Conservation (phyloP, 2,797 vertebrate species). For the Paramormyrops hopkinsi region DNA sequence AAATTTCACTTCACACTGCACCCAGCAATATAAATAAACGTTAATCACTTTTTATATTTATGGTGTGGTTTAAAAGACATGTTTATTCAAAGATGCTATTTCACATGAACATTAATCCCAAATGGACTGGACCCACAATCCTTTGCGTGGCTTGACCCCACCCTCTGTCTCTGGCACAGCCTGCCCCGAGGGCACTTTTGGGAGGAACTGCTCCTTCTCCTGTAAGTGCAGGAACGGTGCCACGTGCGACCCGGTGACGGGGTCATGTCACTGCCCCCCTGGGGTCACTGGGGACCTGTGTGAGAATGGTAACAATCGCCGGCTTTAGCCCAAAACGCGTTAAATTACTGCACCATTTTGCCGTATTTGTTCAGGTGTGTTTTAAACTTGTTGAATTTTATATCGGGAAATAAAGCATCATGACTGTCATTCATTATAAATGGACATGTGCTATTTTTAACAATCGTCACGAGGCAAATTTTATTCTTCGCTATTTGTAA, state of each 20-base stretch:
- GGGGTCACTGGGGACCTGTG: conserved; percentile 65
- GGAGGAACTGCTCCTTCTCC: conserved; percentile 65
- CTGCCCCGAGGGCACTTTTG: conserved; percentile 64
- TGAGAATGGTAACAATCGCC: conserved; percentile 62
- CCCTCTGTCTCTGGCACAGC: conserved; percentile 46
- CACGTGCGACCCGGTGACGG: conserved; percentile 55
- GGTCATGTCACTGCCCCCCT: conserved; percentile 67
- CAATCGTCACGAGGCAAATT: neutral
- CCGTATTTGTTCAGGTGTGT: neutral
- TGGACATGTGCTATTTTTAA: neutral
- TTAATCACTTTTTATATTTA: neutral
- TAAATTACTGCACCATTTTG: neutral
- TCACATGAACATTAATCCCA: neutral
- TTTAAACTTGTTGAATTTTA: neutral
- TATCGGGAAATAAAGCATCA: neutral
- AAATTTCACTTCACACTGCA: neutral
- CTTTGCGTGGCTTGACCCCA: neutral
- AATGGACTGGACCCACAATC: neutral
- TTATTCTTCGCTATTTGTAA: neutral
- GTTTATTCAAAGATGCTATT: neutral
- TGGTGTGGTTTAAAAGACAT: neutral
- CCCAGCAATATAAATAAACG: neutral
- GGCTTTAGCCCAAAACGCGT: neutral
- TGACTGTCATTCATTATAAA: neutral
- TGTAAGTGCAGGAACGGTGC: conserved; percentile 71